Evolutionary conservation across 2,888 invertebrate genomes (phyloP), one percentile per base, ranked within the genome.

Genomic region (Harpalus rubripes): DNA sequence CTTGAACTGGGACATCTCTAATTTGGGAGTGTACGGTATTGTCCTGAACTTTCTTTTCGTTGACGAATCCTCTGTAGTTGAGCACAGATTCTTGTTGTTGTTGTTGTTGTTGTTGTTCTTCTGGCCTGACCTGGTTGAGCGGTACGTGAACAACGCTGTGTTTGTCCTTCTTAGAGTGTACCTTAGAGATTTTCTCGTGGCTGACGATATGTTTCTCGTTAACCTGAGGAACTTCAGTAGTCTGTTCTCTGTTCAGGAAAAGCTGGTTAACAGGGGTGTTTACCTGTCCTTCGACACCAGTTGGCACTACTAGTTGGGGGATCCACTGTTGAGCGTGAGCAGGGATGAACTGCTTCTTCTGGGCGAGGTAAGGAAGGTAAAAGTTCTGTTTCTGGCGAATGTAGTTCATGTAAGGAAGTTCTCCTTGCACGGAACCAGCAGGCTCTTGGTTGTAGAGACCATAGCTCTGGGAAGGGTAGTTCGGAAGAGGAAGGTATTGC

Each of bases 371-470:
- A 22, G 63, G 63, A 63, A 22, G 8, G 26, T 63, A 26, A 22
- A 26, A 26, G 18, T 0, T 8, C 8, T 61, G 59, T 22, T 18
- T 63, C 18, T 18, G 63, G 18, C 18, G 12, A 18, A 39, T 6
- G 32, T 68, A 68, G 32, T 39, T 39, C 15, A 6, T 18, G 44
- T 74, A 74, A 74, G 72, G 41, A 18, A 15, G 12, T 8, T 74
- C 8, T 44, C 41, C 41, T 41, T 15, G 72, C 16, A 74, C 7
- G 16, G 8, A n/a, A 15, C 15, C 32, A 4, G 32, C n/a, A n/a
- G 68, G 39, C 10, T 32, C 15, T 39, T 65, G 65, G 68, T 68
- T 10, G 26, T 63, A 63, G n/a, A 68, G 32, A 68, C 12, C 10
- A 39, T n/a, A 32, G 68, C 7, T 68, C 26, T 68, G 68, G 39